Evolutionary conservation across 1,140 invertebrate genomes (phyloP), one percentile per base, ranked within the genome.

Genomic region (Monomorium pharaonis): DNA sequence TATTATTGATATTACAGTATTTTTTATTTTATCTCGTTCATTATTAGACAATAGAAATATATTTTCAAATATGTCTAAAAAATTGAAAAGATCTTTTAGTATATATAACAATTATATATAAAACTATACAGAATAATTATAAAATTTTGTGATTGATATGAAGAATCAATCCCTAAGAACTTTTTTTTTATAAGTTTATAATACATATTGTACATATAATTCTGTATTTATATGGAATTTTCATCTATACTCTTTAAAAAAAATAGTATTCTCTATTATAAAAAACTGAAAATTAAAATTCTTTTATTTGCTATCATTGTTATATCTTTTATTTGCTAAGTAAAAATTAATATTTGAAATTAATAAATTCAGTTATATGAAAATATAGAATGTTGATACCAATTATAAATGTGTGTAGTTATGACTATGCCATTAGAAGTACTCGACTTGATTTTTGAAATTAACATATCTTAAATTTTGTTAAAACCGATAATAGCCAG

Each of bases 381-480:
- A n/a, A n/a, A 27, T 63, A 37, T 4, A 49, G 7, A 49, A 49
- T 16, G n/a, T 67, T 33, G 1, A 18, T 42, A 33, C 1, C 0
- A 14, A 54, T 9, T 18, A 54, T 47, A 37, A 21, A 76, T n/a
- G 70, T 27, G 51, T 87, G 54, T 10, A 87, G 60, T 88, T 85
- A 86, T 67, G 51, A 89, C 77, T 60, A 70, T 70, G 76, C n/a
- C 62, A 56, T 44, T 88, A 75, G 47, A 87, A 89, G 58, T 70
- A 62, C 24, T 6, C 2, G 5, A 49, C 69, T 58, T 85, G 37
- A 54, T 63, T 81, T n/a, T 44, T 18, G 1, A 81, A 86, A 14
- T 63, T 1, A 21, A 62, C 24, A 16, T 44, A 86, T 27, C 54
- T 44, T n/a, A 86, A 77, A 76, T 37, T 54, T 51, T 44, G 21